These are phyloP conservation scores for Oncorhynchus nerka DNA, from an alignment of 2,113 vertebrate species.

Conservation along the genomic window DNA sequence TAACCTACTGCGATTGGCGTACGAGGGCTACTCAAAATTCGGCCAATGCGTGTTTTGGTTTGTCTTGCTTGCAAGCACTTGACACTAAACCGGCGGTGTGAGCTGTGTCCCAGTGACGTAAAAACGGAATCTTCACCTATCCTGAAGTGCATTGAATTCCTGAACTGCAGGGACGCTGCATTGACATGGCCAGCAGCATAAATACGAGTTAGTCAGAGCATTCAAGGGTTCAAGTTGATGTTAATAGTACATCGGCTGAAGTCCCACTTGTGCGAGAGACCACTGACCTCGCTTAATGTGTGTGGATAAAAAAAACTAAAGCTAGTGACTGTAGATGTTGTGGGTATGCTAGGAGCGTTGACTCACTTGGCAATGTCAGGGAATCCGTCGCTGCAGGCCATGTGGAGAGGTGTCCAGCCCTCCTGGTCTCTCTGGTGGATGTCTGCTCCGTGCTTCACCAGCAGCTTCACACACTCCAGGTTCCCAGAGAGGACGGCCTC, in stretches of 20 bases:
- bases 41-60: slow-evolving; percentile 2
- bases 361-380: slow-evolving; percentile 87
- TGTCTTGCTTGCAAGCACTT: slow-evolving; percentile 6
- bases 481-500: slow-evolving; percentile 92
- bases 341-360: neutral
- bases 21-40: neutral
- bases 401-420: slow-evolving; percentile 91
- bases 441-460: slow-evolving; percentile 83
- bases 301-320: neutral
- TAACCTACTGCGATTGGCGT: slow-evolving; percentile 21
- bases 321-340: neutral
- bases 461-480: slow-evolving; percentile 91
- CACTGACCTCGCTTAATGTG: neutral
- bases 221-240: neutral
- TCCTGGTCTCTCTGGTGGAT: slow-evolving; percentile 89
- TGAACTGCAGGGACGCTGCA: neutral
- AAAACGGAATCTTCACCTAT: neutral
- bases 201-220: neutral
- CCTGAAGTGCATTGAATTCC: neutral
- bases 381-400: slow-evolving; percentile 89
- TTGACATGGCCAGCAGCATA: neutral
- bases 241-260: neutral
- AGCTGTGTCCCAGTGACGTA: neutral
- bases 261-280: neutral
- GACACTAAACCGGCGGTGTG: neutral